Evolutionary conservation across 2,888 invertebrate species (phyloP).

Genomic region (Acronicta alni): DNA sequence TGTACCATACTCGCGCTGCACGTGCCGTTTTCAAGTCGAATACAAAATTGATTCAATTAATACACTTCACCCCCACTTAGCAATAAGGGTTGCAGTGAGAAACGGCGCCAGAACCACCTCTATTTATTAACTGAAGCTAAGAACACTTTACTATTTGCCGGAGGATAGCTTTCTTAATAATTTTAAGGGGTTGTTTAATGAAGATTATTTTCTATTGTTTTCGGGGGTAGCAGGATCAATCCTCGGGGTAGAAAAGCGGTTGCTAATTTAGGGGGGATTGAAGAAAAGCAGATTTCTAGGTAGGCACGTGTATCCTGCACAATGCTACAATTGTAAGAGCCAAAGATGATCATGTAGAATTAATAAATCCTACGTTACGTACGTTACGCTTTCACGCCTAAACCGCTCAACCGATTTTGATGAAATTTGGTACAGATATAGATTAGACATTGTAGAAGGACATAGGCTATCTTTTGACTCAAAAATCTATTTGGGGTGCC

Average conservation of each 20-base stretch:
- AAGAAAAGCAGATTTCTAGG: background rate
- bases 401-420: no score
- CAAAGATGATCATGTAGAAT: no score
- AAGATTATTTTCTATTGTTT: conserved; percentile 18
- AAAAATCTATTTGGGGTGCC: no score
- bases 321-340: no score
- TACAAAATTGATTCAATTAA: conserved; percentile 68
- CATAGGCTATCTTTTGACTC: no score
- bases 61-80: conserved; percentile 64
- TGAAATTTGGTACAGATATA: no score
- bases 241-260: background rate
- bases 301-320: no score
- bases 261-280: background rate
- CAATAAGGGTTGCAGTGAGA: conserved; percentile 61
- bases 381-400: no score
- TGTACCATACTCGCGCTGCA: conserved; percentile 2
- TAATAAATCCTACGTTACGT: no score
- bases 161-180: conserved; percentile 28
- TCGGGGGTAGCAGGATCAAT: conserved; percentile 7
- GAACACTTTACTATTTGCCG: conserved; percentile 25
- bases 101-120: conserved; percentile 49
- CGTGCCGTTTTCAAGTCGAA: conserved; percentile 35
- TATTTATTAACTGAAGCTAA: conserved; percentile 46
- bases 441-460: no score
- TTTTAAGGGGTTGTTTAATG: conserved; percentile 25